phyloP scores from a whole-genome alignment of 2,797 vertebrate genomes.

The Karalla daura region DNA sequence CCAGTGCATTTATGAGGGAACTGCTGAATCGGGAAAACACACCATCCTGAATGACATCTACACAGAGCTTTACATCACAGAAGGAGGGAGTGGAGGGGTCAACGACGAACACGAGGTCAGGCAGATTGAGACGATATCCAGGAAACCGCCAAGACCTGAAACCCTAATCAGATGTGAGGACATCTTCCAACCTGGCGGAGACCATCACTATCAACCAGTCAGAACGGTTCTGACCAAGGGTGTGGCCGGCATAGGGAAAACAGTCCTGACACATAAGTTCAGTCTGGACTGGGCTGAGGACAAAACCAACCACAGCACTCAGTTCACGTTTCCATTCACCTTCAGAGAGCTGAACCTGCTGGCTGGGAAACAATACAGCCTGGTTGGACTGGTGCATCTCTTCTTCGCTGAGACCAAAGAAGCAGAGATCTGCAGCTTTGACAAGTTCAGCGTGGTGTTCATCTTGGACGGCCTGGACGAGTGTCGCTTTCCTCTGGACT shows the following conservation, averaged over 20 bases:
- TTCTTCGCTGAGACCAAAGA: constrained; percentile 26
- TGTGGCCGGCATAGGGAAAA: constrained; percentile 19
- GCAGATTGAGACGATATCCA: constrained; percentile 15
- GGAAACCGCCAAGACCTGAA: constrained; percentile 9
- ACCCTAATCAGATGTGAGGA: constrained; percentile 17
- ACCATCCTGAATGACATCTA: constrained; percentile 8
- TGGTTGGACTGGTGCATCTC: constrained; percentile 24
- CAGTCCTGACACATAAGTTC: constrained; percentile 15
- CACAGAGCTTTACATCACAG: constrained; percentile 28
- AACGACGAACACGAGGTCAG: constrained; percentile 18
- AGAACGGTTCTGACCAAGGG: constrained; percentile 14
- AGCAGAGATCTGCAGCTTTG: constrained; percentile 15
- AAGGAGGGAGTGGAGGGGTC: constrained; percentile 13
- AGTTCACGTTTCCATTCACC: constrained; percentile 20
- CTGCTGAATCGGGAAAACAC: neutral
- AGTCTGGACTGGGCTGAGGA: constrained; percentile 26
- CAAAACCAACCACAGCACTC: constrained; percentile 5
- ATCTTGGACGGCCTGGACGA: constrained; percentile 26
- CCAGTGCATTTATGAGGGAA: constrained; percentile 6
- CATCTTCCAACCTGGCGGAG: constrained; percentile 13
- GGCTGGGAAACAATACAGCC: constrained; percentile 4
- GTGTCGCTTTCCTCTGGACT: too few species aligned
- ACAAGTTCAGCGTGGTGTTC: constrained; percentile 4
- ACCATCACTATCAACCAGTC: constrained; percentile 1
- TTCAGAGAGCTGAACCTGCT: constrained; percentile 27